Evolutionary conservation across 2,888 invertebrate species (phyloP), one percentile per base, ranked within the genome.

Genomic region (Parnassius orleans): DNA sequence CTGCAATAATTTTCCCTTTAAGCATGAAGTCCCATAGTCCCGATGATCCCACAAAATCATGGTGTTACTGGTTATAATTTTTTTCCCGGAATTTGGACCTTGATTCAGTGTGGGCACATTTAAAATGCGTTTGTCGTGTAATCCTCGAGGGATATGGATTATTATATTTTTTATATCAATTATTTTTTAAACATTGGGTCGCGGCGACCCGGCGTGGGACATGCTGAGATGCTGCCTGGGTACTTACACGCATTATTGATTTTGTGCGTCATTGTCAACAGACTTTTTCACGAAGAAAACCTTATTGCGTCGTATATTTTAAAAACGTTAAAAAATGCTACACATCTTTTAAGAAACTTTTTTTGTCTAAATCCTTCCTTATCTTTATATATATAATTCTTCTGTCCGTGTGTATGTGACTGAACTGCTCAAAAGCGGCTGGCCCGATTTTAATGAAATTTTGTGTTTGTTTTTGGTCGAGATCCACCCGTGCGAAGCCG

Each of bases 51-150:
- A 33, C 33, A 33, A 33, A 33, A 33, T 33, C 70, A 71, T 63
- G 66, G 64, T 67, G 3, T 15, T 24, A 68, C 70, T 77, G 76
- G 73, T 77, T 74, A 72, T 71, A 72, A 70, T 14, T 71, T 72
- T 72, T 59, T 72, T 70, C 70, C 61, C 47, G 57, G 53, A 61
- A 57, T 57, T 62, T 52, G 14, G 53, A 19, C 80, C 65, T 71
- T 78, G 68, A 69, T 82, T 86, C 86, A 78, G 89, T 90, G 90
- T 90, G 90, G 87, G 87, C 88, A 83, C 72, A 72, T 80, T 78
- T 78, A 80, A 88, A 88, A 90, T 91, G 90, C 87, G 81, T 90
- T 90, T 90, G 87, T 89, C 87, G 86, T 89, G 90, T 90, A 90
- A 90, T 90, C 90, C 90, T 78, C 88, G 44, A 70, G 90, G 87